Base-by-base conservation (phyloP, 2,113 vertebrate genomes). In the Psammodynastes pulverulentus region DNA sequence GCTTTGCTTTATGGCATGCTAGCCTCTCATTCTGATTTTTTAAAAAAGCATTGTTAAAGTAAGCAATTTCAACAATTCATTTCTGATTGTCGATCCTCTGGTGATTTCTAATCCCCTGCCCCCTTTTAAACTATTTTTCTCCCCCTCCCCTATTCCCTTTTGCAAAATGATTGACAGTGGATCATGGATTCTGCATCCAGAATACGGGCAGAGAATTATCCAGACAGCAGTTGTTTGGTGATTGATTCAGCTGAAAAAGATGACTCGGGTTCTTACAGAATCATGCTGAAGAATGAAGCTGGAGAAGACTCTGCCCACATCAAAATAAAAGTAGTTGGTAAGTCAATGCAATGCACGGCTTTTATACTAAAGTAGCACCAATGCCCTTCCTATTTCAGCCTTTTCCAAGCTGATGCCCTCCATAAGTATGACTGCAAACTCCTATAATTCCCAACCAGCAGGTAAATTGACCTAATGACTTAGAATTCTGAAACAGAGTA, bases 241-340 rank as follows among this genome's bases (percentile, higher is more conserved):
- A 99, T 99, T 93, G 99, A 99, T 0, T 15, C 98, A 49, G 98
- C 99, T 23, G 99, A 99, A 96, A 98, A 98, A 88, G 99, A 99
- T 0, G 99, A 99, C 94, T 97, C 98, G 0, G 99, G 99, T 8
- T 96, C 98, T 95, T 99, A 99, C 95, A 98, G 98, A 94, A 98
- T 99, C 85, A 97, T 98, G 9, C 96, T 99, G 86, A 99, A 99
- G 96, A 99, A 99, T 24, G 99, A 99, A 94, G 99, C 99, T 54
- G 99, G 99, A 56, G 98, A 99, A 93, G 99, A 98, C 72, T 97
- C 98, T 3, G 99, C 98, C 87, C 96, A 97, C 34, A 96, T 99
- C 96, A 99, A 98, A 94, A 97, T 99, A 95, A 99, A 99, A 97
- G 99, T 99, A 89, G 99, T 99, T 53, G 99, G 99, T 99, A 97